Conservation (phyloP, 2,888 invertebrate genomes). For the Fabriciana adippe region DNA sequence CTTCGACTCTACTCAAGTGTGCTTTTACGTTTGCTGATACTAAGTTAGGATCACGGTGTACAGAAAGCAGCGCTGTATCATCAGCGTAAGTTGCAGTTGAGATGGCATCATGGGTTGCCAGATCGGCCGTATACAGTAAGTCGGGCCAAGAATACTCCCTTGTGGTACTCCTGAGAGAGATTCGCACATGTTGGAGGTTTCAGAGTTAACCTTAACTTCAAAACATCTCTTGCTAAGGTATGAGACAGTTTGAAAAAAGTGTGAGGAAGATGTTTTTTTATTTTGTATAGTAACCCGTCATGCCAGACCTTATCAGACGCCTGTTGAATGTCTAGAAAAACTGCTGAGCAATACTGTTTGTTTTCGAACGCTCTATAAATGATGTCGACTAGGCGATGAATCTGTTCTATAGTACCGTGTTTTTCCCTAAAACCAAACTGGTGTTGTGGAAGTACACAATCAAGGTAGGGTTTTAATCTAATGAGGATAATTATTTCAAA, state of each 20-base stretch:
- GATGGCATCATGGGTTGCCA: too few relatives aligned
- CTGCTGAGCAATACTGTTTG: background rate
- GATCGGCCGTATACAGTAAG: too few relatives aligned
- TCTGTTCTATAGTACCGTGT: conserved; percentile 1
- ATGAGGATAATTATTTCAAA: conserved; percentile 2
- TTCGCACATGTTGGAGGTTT: too few relatives aligned
- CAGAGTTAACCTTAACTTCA: too few relatives aligned
- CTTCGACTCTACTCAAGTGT: too few relatives aligned
- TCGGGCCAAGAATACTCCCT: too few relatives aligned
- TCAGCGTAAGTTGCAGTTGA: too few relatives aligned
- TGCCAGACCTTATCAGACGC: background rate
- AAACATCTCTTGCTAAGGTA: too few relatives aligned
- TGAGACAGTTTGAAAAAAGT: background rate
- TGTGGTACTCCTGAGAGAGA: too few relatives aligned
- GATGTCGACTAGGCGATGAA: background rate
- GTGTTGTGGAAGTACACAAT: background rate
- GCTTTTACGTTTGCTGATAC: too few relatives aligned
- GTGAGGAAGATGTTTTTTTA: background rate
- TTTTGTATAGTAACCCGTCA: background rate
- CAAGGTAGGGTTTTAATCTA: background rate
- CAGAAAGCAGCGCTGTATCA: too few relatives aligned
- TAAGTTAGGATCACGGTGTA: too few relatives aligned
- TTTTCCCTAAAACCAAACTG: conserved; percentile 1
- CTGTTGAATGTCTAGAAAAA: background rate
- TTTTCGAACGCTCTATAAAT: background rate